Evolutionary conservation across 2,113 vertebrate species (phyloP).

Genomic region (Oenanthe oenanthe): DNA sequence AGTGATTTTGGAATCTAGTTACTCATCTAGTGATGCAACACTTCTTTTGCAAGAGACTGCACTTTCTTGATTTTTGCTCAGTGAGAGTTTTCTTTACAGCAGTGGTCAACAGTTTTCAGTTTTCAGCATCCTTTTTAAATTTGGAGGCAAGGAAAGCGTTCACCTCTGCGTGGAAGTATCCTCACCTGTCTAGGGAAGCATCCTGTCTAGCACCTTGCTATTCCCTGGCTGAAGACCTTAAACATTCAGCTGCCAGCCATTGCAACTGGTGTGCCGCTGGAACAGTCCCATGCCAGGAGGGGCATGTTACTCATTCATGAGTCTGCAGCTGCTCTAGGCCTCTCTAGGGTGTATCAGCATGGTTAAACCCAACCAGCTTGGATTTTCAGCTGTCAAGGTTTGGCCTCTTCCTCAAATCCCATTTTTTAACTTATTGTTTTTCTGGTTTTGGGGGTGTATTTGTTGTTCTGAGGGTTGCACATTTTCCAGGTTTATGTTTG

Average conservation of each 20-base stretch:
- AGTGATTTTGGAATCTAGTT: neutral
- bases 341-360: neutral
- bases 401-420: neutral
- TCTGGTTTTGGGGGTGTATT: neutral
- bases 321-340: neutral
- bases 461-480: neutral
- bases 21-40: fast-evolving
- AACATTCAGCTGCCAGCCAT: neutral
- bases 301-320: neutral
- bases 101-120: neutral
- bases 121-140: neutral
- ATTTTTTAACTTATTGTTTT: neutral
- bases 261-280: fast-evolving
- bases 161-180: neutral
- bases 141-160: neutral
- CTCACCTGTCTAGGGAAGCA: neutral
- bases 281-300: neutral
- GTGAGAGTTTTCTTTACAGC: neutral
- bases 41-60: neutral
- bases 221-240: neutral
- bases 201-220: neutral
- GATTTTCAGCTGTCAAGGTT: neutral
- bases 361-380: neutral
- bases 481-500: neutral
- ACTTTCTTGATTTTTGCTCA: neutral